phyloP scores from a whole-genome alignment of 2,113 vertebrate genomes.

The Mola mola region DNA sequence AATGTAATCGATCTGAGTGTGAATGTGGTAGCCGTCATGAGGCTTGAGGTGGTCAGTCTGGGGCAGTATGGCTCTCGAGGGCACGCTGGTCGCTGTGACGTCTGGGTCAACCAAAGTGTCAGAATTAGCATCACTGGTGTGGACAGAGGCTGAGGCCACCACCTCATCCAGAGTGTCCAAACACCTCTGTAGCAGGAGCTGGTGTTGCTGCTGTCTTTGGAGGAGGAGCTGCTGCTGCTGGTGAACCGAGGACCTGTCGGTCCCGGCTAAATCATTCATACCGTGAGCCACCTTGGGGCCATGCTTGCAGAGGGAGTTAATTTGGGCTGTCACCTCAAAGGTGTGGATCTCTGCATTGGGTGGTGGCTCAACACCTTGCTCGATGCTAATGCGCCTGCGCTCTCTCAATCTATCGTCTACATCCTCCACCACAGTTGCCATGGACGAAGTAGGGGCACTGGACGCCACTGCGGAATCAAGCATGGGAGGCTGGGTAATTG shows the following conservation, averaged over 20 bases:
- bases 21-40: conserved; percentile 76
- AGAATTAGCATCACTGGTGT: conserved; percentile 26
- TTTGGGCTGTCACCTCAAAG: conserved; percentile 84
- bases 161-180: conserved; percentile 84
- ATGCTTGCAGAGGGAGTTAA: conserved; percentile 84
- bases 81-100: conserved; percentile 17
- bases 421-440: conserved; percentile 74
- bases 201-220: conserved; percentile 77
- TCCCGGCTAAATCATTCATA: conserved; percentile 80
- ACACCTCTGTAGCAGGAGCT: conserved; percentile 81
- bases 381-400: conserved; percentile 86
- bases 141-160: conserved; percentile 58
- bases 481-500: conserved; percentile 79
- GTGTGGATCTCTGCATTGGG: conserved; percentile 87
- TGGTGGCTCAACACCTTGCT: conserved; percentile 86
- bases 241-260: conserved; percentile 61
- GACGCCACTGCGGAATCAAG: conserved; percentile 68
- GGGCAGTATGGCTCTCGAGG: conserved; percentile 35
- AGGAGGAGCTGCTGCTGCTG: conserved; percentile 76
- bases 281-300: conserved; percentile 85
- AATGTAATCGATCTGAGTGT: conserved; percentile 87
- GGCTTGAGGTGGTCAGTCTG: conserved; percentile 53
- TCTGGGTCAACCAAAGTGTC: conserved; percentile 47
- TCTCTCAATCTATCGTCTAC: conserved; percentile 84
- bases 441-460: conserved; percentile 36